Percentiles rank a stretch among this genome's conserved stretches.
Evolutionary conservation across 2,113 vertebrate genomes (phyloP).

Genomic region (Spermophilus dauricus): DNA sequence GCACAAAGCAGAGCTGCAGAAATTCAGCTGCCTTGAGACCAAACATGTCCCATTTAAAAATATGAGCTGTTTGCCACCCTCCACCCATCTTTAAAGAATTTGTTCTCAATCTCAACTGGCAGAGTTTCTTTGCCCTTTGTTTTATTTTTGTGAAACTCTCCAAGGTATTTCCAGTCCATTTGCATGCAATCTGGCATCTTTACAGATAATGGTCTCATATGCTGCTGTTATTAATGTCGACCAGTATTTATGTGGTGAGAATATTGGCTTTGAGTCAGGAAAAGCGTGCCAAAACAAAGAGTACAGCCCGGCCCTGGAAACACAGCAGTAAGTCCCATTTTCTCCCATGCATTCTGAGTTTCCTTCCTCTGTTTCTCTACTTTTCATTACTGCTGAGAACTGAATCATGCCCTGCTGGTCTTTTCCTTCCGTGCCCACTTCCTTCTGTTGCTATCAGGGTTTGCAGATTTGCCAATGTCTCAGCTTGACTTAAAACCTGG

Average conservation of each 20-base stretch:
- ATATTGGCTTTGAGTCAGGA: not conserved
- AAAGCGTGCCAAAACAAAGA: not conserved
- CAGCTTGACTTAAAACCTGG: not conserved
- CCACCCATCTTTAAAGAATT: not conserved
- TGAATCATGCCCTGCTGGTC: not conserved
- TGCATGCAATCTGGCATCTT: slow-evolving; percentile 11
- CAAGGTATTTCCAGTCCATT: slow-evolving; percentile 1
- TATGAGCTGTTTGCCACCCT: not conserved
- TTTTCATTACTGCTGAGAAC: not conserved
- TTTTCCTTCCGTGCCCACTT: not conserved
- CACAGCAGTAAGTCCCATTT: not conserved
- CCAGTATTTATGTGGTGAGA: slow-evolving; percentile 19
- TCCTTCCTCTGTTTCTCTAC: slow-evolving; percentile 27
- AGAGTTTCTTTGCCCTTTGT: not conserved
- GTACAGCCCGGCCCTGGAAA: slow-evolving; percentile 12
- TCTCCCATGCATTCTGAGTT: not conserved
- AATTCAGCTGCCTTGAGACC: not conserved
- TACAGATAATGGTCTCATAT: not conserved
- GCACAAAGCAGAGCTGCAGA: fast-evolving
- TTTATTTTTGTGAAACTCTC: slow-evolving; percentile 28
- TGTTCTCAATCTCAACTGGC: not conserved
- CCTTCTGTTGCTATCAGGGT: not conserved
- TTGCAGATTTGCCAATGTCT: not conserved
- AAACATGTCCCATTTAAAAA: not conserved
- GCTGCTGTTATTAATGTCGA: not conserved